Evolutionary conservation across 1,140 invertebrate genomes (phyloP).

Genomic region (Bemisia tabaci): DNA sequence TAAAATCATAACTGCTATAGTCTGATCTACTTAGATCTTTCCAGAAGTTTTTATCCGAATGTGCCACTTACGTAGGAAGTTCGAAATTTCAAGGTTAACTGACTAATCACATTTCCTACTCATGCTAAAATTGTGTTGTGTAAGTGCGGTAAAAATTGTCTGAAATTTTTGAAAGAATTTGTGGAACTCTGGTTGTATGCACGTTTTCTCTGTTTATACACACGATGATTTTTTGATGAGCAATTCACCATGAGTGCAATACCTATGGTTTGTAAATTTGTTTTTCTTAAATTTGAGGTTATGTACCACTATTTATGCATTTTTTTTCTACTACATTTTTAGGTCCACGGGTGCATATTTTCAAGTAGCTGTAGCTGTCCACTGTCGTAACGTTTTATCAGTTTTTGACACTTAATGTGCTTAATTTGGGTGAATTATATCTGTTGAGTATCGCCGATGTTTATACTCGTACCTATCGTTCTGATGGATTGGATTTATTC

Average conservation of each 20-base stretch:
- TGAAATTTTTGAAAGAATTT: too few relatives aligned
- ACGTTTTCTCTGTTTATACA: too few relatives aligned
- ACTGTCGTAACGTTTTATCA: not conserved
- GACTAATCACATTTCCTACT: not conserved
- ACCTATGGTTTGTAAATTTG: not conserved
- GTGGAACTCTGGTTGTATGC: too few relatives aligned
- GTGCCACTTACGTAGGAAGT: not conserved
- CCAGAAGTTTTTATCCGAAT: not conserved
- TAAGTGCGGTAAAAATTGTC: not conserved
- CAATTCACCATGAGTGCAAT: not conserved
- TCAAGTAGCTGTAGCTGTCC: not conserved
- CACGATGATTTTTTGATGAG: too few relatives aligned
- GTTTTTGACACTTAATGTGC: not conserved
- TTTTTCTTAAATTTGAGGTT: not conserved
- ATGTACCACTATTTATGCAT: not conserved
- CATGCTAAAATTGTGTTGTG: not conserved
- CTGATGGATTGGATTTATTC: not conserved
- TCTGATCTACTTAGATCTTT: too few relatives aligned
- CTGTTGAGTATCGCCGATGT: not conserved
- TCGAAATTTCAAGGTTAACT: not conserved
- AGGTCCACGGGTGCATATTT: not conserved
- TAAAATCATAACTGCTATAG: too few relatives aligned
- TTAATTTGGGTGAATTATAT: not conserved
- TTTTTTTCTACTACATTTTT: not conserved
- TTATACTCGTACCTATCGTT: not conserved